Conservation (phyloP, 1,140 invertebrate species). For the Nautilus pompilius region DNA sequence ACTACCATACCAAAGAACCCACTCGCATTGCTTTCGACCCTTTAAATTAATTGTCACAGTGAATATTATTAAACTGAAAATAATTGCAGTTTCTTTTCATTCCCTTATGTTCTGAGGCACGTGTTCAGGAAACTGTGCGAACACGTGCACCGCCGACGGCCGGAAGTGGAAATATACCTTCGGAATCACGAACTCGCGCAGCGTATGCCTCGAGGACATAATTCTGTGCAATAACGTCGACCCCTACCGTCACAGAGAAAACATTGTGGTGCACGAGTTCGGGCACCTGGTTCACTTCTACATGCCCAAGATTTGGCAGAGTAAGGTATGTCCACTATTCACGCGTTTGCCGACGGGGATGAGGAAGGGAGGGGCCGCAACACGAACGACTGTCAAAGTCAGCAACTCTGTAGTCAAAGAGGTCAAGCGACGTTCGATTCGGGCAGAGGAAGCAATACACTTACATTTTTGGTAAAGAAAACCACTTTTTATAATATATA, state of each 20-base stretch:
- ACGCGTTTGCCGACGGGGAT: too few species aligned
- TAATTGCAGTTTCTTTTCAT: background rate
- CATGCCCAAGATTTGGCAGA: slow-evolving; percentile 8
- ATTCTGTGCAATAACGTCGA: slow-evolving; percentile 13
- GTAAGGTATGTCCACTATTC: slow-evolving; percentile 11
- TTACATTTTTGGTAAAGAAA: too few species aligned
- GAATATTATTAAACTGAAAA: background rate
- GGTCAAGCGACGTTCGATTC: too few species aligned
- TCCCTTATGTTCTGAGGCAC: slow-evolving; percentile 6
- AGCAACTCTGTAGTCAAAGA: too few species aligned
- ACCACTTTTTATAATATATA: too few species aligned
- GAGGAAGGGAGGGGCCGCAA: too few species aligned
- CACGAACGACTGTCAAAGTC: too few species aligned
- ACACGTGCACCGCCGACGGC: slow-evolving; percentile 17
- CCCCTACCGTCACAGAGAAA: slow-evolving; percentile 8
- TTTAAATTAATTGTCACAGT: background rate
- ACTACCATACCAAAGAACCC: background rate
- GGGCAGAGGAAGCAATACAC: too few species aligned
- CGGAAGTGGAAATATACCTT: slow-evolving; percentile 13
- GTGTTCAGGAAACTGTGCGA: slow-evolving; percentile 11
- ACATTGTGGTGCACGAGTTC: slow-evolving; percentile 19
- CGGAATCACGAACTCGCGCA: slow-evolving; percentile 11
- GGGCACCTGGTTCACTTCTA: slow-evolving; percentile 10
- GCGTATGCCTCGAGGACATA: slow-evolving; percentile 10
- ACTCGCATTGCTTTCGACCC: background rate